Base-by-base conservation (phyloP, 2,888 invertebrate species). In the Synanthedon andrenaeformis region DNA sequence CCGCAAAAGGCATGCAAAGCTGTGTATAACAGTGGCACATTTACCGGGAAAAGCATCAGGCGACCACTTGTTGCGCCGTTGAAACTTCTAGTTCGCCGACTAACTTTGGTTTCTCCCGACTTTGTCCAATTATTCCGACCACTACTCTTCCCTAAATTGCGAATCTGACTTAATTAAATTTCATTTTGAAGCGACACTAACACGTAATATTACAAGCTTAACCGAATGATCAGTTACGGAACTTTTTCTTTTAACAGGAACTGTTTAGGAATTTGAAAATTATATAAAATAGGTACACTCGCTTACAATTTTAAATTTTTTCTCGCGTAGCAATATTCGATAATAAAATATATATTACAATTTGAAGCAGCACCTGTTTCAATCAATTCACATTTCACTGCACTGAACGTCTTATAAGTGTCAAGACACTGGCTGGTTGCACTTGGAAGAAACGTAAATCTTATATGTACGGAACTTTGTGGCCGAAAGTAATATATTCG, bases 11-110 rank as follows among this genome's bases (percentile, higher is more conserved):
- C 84, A 85, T 86, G 86, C 86, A 85, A 83, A 83, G 71, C 74
- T 72, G 76, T 79, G 76, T 79, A 73, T 73, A 80, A 79, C 78
- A 81, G 71, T 79, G 73, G 72, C 79, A 82, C 81, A 80, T 76
- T 86, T 86, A 87, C 86, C 86, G 77, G 76, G 75, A 69, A 76
- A 77, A 69, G 77, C 86, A 87, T 86, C 82, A 71, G 82, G 56
- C 79, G 76, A 69, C 77, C 84, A 86, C 86, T 83, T 86, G 86
- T 86, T 86, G 86, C 82, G 63, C 61, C 59, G 66, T 67, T 69
- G 76, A 75, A 82, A 82, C 78, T 80, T 76, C 70, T 66, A 70
- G 59, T 58, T 55, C 68, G 68, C 59, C 66, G 67, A 64, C 57
- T 63, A 77, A 77, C 76, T 79, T 78, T 69, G 67, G 63, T 65